A percentile compares a stretch with the other conserved stretches of the same genome.
Conservation (phyloP, 2,888 invertebrate genomes). For the Xylophagus ater region DNA sequence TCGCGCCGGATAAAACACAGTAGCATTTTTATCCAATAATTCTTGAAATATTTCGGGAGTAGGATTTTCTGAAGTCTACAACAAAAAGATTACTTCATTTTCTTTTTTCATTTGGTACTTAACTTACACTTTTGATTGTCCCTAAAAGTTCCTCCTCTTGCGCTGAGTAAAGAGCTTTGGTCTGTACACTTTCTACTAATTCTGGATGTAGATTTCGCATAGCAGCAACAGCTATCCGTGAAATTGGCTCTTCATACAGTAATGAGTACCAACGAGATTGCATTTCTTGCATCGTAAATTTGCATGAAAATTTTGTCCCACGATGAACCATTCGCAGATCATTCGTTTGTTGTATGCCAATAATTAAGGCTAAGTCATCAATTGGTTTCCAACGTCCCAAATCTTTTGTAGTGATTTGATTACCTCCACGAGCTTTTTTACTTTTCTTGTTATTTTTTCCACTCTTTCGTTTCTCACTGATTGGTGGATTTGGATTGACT, state of each 20-base stretch:
- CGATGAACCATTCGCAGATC: constrained; percentile 73
- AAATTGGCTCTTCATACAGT: constrained; percentile 88
- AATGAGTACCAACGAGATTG: constrained; percentile 94
- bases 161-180: constrained; percentile 78
- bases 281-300: constrained; percentile 85
- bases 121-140: constrained; percentile 64
- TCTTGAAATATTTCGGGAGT: constrained; percentile 73
- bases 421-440: constrained; percentile 29
- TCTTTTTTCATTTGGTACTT: no score
- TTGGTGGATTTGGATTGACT: constrained; percentile 13
- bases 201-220: constrained; percentile 92
- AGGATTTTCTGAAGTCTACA: constrained; percentile 59
- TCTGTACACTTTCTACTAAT: constrained; percentile 73
- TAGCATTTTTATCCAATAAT: constrained; percentile 68
- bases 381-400: constrained; percentile 94
- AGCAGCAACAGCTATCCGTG: constrained; percentile 80
- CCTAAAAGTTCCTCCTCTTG: constrained; percentile 81
- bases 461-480: constrained; percentile 19
- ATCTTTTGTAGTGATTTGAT: constrained; percentile 60
- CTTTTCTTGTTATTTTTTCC: constrained; percentile 16
- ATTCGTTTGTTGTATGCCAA: constrained; percentile 86
- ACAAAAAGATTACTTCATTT: no score
- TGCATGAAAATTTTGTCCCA: constrained; percentile 90
- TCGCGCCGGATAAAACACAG: constrained; percentile 76
- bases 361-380: constrained; percentile 88